Conservation (phyloP, 2,888 invertebrate genomes). For the Cheilosia vulpina region DNA sequence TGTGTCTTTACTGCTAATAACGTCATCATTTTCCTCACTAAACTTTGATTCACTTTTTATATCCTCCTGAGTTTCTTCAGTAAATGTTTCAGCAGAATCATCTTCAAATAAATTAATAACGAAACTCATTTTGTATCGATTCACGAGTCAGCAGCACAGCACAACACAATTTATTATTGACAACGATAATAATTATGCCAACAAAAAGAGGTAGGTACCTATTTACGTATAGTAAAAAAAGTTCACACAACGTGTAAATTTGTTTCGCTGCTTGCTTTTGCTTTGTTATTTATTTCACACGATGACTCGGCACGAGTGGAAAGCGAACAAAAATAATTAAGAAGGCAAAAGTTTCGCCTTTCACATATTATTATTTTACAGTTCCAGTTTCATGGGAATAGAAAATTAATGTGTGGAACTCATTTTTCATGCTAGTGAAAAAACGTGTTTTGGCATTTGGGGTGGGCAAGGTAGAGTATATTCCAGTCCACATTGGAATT, state of each 20-base stretch:
- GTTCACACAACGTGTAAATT: background rate
- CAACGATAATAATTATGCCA: too few relatives aligned
- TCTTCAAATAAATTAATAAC: background rate
- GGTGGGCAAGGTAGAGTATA: background rate
- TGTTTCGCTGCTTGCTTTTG: conserved; percentile 1
- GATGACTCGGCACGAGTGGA: background rate
- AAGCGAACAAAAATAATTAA: background rate
- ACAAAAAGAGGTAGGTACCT: too few relatives aligned
- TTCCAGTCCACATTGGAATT: too few relatives aligned
- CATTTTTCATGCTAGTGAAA: conserved; percentile 14
- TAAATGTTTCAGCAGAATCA: background rate
- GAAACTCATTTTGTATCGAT: background rate
- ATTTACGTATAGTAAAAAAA: too few relatives aligned
- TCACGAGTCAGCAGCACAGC: background rate
- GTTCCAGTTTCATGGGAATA: conserved; percentile 1
- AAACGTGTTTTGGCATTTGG: background rate
- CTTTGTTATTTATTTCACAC: background rate
- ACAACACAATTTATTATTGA: too few relatives aligned
- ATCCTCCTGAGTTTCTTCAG: background rate
- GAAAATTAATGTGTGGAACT: background rate
- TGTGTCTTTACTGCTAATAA: background rate
- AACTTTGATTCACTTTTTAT: background rate
- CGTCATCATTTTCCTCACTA: background rate
- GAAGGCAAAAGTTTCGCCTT: background rate
- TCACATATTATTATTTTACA: background rate